Percentiles rank a stretch among this genome's conserved stretches.
Evolutionary conservation across 2,888 invertebrate species (phyloP).

Genomic region (Spicauda simplicius): DNA sequence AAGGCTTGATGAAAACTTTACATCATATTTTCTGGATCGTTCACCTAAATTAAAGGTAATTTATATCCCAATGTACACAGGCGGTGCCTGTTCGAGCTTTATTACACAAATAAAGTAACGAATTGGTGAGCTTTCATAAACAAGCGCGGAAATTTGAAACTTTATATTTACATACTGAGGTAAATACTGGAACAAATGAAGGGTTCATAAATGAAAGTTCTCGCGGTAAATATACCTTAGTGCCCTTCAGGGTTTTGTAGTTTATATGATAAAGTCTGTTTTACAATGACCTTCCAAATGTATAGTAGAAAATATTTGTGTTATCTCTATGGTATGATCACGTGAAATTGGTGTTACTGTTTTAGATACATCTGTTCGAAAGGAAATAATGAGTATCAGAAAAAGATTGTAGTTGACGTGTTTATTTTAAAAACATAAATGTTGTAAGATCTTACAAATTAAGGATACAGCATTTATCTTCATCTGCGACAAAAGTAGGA

Average conservation of each 20-base stretch:
- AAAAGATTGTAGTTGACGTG: too few species aligned
- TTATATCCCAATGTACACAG: conserved; percentile 77
- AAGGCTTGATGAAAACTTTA: conserved; percentile 75
- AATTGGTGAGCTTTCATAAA: conserved; percentile 73
- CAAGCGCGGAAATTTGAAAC: conserved; percentile 70
- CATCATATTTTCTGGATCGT: conserved; percentile 80
- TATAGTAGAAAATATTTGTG: too few species aligned
- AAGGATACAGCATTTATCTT: too few species aligned
- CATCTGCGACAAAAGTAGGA: too few species aligned
- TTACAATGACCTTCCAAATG: too few species aligned
- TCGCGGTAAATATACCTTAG: conserved; percentile 12
- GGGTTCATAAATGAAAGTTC: conserved; percentile 44
- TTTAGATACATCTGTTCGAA: too few species aligned
- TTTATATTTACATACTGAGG: conserved; percentile 68
- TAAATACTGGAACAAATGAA: conserved; percentile 57
- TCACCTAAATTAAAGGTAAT: conserved; percentile 82
- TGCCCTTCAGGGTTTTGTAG: not conserved
- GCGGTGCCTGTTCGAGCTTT: conserved; percentile 72
- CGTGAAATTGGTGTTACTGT: too few species aligned
- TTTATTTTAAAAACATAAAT: too few species aligned
- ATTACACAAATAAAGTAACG: conserved; percentile 81
- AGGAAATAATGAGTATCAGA: too few species aligned
- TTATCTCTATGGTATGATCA: too few species aligned
- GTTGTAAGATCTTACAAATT: too few species aligned
- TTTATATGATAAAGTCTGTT: too few species aligned